Evolutionary conservation across 2,888 invertebrate species (phyloP).

Genomic region (Cepaea hortensis): DNA sequence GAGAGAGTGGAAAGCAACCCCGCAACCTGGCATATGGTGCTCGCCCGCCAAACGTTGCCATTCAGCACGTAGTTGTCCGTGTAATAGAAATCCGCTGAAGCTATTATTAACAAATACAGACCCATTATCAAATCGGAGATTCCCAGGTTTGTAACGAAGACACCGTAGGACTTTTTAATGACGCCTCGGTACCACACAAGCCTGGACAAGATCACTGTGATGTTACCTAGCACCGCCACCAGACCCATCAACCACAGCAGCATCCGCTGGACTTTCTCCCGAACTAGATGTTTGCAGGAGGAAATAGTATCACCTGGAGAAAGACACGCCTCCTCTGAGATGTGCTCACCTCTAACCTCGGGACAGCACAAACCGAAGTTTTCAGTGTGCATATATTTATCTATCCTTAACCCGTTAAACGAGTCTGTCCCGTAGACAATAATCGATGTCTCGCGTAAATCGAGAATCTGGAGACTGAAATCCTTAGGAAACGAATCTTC

Average conservation of each 20-base stretch:
- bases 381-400: slow-evolving; percentile 32
- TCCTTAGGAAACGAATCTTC: neutral
- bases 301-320: slow-evolving; percentile 68
- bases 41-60: slow-evolving; percentile 69
- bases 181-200: slow-evolving; percentile 50
- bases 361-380: slow-evolving; percentile 41
- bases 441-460: neutral
- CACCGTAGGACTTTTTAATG: slow-evolving; percentile 30
- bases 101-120: slow-evolving; percentile 69
- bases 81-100: slow-evolving; percentile 67
- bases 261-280: slow-evolving; percentile 60
- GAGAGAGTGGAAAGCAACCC: slow-evolving; percentile 76
- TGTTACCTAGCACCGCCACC: slow-evolving; percentile 37
- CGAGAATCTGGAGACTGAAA: neutral
- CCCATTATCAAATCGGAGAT: slow-evolving; percentile 71
- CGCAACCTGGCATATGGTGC: slow-evolving; percentile 72
- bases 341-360: slow-evolving; percentile 18
- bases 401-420: slow-evolving; percentile 18
- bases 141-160: slow-evolving; percentile 68
- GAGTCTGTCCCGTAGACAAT: neutral
- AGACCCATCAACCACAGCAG: slow-evolving; percentile 59
- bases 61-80: slow-evolving; percentile 64
- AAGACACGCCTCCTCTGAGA: slow-evolving; percentile 54
- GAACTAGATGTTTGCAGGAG: slow-evolving; percentile 69
- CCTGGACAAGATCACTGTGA: slow-evolving; percentile 38